phyloP scores from a whole-genome alignment of 2,888 invertebrate genomes.

The Auanema freiburgensis region DNA sequence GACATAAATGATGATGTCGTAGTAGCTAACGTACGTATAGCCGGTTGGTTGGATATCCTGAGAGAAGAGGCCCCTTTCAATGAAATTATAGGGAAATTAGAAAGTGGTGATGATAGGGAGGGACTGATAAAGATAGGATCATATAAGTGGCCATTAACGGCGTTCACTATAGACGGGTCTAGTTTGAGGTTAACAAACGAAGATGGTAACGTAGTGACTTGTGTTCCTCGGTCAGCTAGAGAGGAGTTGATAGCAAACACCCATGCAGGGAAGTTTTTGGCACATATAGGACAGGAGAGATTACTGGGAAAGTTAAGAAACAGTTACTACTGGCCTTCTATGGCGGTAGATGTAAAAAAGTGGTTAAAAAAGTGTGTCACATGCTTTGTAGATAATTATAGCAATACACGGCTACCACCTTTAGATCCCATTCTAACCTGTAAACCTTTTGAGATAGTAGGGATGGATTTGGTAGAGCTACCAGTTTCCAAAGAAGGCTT shows the following conservation, averaged over 20 bases:
- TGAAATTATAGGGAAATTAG: too few relatives aligned
- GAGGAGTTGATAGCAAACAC: constrained; percentile 17
- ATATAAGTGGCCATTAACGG: too few relatives aligned
- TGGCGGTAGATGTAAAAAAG: constrained; percentile 18
- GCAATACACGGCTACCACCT: constrained; percentile 12
- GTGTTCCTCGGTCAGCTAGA: constrained; percentile 18
- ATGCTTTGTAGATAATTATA: constrained; percentile 16
- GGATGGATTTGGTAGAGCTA: constrained; percentile 22
- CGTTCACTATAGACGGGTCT: too few relatives aligned
- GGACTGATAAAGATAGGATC: too few relatives aligned
- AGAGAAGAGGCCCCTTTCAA: too few relatives aligned
- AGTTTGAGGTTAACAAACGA: too few relatives aligned
- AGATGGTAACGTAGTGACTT: constrained; percentile 4
- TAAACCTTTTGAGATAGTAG: constrained; percentile 24
- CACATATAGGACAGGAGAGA: constrained; percentile 10
- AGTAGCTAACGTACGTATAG: too few relatives aligned
- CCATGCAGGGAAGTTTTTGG: constrained; percentile 16
- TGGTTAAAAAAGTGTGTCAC: constrained; percentile 17
- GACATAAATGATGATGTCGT: too few relatives aligned
- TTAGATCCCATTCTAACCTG: constrained; percentile 13
- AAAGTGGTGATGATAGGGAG: too few relatives aligned
- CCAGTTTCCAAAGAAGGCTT: constrained; percentile 14
- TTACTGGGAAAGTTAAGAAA: constrained; percentile 11
- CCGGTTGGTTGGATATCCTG: too few relatives aligned
- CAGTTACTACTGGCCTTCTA: constrained; percentile 19